A percentile compares a stretch with the other conserved stretches of the same genome.
These are phyloP conservation scores for Drosophila koepferae DNA, from an alignment of 2,888 invertebrate species.

Conservation along the genomic window DNA sequence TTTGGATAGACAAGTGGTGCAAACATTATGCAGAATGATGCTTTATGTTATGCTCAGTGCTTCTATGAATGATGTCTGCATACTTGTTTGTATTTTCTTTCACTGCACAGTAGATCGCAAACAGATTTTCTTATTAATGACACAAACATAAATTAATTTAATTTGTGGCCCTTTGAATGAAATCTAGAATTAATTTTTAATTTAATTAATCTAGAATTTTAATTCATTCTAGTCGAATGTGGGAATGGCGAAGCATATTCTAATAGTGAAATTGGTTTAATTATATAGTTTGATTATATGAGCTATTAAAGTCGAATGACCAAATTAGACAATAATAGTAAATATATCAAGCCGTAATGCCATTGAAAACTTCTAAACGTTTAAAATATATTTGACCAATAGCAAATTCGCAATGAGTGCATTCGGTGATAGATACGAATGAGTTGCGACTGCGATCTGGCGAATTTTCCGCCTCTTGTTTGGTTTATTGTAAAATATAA, in stretches of 20 bases:
- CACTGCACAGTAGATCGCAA: constrained; percentile 2
- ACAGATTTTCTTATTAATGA: too few species aligned
- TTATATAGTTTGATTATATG: too few species aligned
- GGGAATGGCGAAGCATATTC: too few species aligned
- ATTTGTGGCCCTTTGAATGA: too few species aligned
- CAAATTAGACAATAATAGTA: background rate
- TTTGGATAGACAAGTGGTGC: constrained; percentile 21
- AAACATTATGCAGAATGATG: constrained; percentile 23
- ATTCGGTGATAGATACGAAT: constrained; percentile 28
- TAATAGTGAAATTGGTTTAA: too few species aligned
- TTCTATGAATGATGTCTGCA: constrained; percentile 18
- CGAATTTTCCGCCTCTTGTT: constrained; percentile 53
- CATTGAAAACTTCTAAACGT: constrained; percentile 22
- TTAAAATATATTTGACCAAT: constrained; percentile 6
- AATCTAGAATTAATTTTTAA: too few species aligned
- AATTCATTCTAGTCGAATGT: too few species aligned
- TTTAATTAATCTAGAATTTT: too few species aligned
- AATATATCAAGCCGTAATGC: constrained; percentile 1
- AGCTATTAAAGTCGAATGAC: background rate
- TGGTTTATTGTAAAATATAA: constrained; percentile 57
- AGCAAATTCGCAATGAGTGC: constrained; percentile 19
- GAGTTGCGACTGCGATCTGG: constrained; percentile 29
- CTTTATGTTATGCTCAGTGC: constrained; percentile 3
- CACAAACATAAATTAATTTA: too few species aligned
- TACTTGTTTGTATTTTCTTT: background rate